Evolutionary conservation across 1,140 invertebrate genomes (phyloP).

Genomic region (Helicoverpa armigera): DNA sequence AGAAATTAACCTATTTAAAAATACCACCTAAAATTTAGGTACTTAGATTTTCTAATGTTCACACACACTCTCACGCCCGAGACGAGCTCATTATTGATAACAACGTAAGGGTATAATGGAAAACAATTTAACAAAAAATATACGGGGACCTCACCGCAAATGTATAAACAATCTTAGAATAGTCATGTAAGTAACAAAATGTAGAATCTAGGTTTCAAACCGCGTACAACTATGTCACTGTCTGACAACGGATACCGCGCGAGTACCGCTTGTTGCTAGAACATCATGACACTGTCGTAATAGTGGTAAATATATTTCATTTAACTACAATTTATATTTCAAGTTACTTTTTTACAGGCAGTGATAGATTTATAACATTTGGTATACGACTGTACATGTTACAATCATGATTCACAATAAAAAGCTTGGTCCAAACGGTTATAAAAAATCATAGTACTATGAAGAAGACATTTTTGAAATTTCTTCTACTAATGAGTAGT

Average conservation of each 20-base stretch:
- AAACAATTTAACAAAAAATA: conserved; percentile 72
- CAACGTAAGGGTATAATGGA: conserved; percentile 64
- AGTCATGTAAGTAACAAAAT: conserved; percentile 55
- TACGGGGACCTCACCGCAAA: conserved; percentile 46
- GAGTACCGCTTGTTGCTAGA: conserved; percentile 15
- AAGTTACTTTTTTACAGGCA: conserved; percentile 57
- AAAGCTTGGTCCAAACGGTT: conserved; percentile 70
- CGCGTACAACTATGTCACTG: conserved; percentile 13
- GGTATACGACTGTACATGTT: conserved; percentile 64
- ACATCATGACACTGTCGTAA: conserved; percentile 27
- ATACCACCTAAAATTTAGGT: conserved; percentile 81
- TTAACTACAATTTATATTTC: conserved; percentile 52
- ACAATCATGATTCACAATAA: conserved; percentile 55
- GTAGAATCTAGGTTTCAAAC: conserved; percentile 11
- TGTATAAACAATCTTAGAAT: conserved; percentile 53
- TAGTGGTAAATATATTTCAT: conserved; percentile 55
- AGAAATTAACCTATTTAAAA: conserved; percentile 81
- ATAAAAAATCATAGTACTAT: conserved; percentile 46
- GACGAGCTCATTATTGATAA: conserved; percentile 65
- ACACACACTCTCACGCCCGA: conserved; percentile 71
- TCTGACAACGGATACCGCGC: neutral
- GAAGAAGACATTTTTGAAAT: conserved; percentile 57
- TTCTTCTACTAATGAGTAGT: conserved; percentile 17
- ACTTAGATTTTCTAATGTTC: conserved; percentile 78
- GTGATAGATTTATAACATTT: conserved; percentile 59